Evolutionary conservation across 2,113 vertebrate species (phyloP).

Genomic region (Scopus umbretta): DNA sequence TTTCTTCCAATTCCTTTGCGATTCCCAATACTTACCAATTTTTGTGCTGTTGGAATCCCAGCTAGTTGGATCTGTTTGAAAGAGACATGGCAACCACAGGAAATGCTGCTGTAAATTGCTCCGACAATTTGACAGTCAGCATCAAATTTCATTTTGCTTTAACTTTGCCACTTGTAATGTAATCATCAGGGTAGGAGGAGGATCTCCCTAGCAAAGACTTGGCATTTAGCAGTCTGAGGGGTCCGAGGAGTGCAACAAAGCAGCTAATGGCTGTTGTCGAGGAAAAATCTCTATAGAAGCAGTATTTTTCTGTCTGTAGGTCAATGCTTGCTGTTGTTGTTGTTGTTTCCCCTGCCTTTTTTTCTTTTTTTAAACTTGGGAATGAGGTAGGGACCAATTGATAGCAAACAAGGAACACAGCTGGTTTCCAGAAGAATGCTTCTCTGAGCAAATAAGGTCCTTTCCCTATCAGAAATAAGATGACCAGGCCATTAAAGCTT

Average conservation of each 20-base stretch:
- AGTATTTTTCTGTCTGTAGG: neutral
- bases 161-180: neutral
- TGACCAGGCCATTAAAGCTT: neutral
- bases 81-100: neutral
- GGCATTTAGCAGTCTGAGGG: neutral
- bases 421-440: neutral
- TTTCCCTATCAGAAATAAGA: neutral
- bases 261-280: neutral
- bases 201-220: neutral
- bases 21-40: neutral
- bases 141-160: neutral
- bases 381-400: neutral
- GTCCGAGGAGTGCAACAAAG: neutral
- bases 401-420: neutral
- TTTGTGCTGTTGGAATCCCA: neutral
- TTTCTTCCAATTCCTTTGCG: neutral
- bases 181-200: neutral
- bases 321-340: neutral
- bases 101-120: neutral
- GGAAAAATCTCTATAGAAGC: neutral
- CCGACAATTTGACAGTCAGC: neutral
- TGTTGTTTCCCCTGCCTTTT: too few species aligned
- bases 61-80: neutral
- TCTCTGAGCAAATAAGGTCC: neutral
- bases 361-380: neutral